A percentile compares a stretch with the other conserved stretches of the same genome.
Evolutionary conservation across 2,888 invertebrate species (phyloP).

Genomic region (Drosophila lutescens): DNA sequence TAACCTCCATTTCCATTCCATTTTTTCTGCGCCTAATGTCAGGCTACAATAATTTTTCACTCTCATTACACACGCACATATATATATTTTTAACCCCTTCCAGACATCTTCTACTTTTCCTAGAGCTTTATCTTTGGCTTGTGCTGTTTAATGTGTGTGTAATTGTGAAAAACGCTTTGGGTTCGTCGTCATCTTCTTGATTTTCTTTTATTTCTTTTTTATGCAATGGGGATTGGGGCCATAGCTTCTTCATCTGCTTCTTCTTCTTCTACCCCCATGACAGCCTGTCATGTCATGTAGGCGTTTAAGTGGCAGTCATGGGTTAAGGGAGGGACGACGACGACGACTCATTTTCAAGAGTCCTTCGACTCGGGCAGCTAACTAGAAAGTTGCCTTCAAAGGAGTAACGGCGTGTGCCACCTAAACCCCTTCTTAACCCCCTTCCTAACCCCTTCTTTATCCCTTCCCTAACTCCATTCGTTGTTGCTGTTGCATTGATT

Average conservation of each 20-base stretch:
- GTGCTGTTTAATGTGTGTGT: slow-evolving; percentile 78
- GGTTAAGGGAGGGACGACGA: slow-evolving; percentile 3
- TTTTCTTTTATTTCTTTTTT: neutral
- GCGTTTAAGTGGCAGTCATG: slow-evolving; percentile 63
- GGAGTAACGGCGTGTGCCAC: slow-evolving; percentile 27
- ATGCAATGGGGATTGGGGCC: neutral
- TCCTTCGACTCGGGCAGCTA: slow-evolving; percentile 3
- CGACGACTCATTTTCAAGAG: neutral
- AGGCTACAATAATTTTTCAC: slow-evolving; percentile 46
- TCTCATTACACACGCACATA: slow-evolving; percentile 9
- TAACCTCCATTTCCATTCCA: neutral
- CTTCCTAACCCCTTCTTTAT: neutral
- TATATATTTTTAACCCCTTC: slow-evolving; percentile 37
- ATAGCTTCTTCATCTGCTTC: neutral
- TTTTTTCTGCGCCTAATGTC: slow-evolving; percentile 54
- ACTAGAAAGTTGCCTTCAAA: slow-evolving; percentile 9
- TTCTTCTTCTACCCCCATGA: neutral
- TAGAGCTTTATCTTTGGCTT: slow-evolving; percentile 16
- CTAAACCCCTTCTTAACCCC: slow-evolving; percentile 11
- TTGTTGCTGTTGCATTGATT: slow-evolving; percentile 77
- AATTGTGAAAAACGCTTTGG: slow-evolving; percentile 60
- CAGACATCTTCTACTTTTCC: slow-evolving; percentile 17
- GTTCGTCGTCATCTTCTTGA: slow-evolving; percentile 31
- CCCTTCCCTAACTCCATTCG: neutral
- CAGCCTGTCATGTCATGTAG: slow-evolving; percentile 60